These are phyloP conservation scores for Drosophila pegasa DNA, from an alignment of 2,888 invertebrate species.

Conservation along the genomic window DNA sequence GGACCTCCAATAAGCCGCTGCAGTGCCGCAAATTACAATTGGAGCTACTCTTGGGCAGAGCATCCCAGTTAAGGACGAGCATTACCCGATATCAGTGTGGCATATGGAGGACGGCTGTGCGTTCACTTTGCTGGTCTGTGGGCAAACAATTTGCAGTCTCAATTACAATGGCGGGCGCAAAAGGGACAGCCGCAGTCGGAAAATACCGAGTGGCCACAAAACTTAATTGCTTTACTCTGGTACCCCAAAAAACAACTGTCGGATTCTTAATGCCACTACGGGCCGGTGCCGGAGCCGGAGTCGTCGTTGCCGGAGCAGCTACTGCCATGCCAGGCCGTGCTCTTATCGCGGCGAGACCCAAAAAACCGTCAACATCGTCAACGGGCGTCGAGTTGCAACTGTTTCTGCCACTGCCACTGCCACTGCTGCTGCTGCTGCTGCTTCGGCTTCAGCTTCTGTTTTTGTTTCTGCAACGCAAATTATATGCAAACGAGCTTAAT, in stretches of 20 bases:
- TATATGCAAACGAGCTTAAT: constrained; percentile 81
- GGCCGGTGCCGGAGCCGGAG: neutral
- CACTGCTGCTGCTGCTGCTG: neutral
- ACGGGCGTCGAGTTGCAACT: constrained; percentile 50
- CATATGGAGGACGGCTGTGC: constrained; percentile 39
- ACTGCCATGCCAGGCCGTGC: constrained; percentile 20
- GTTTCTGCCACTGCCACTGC: constrained; percentile 30
- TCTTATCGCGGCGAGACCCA: constrained; percentile 69
- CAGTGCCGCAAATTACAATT: neutral
- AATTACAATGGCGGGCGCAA: constrained; percentile 52
- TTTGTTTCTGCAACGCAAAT: constrained; percentile 76
- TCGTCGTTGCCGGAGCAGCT: constrained; percentile 12
- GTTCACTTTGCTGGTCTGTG: constrained; percentile 17
- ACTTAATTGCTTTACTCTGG: constrained; percentile 71
- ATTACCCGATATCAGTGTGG: constrained; percentile 45
- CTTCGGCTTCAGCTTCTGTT: constrained; percentile 38
- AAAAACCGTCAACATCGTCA: constrained; percentile 67
- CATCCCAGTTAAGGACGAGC: neutral
- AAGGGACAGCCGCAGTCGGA: constrained; percentile 58
- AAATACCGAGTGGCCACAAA: constrained; percentile 67
- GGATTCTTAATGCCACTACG: constrained; percentile 63
- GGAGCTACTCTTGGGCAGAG: neutral
- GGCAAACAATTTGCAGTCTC: constrained; percentile 54
- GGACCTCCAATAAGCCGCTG: neutral
- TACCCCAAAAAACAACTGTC: constrained; percentile 49